These are phyloP conservation scores for Limnephilus rhombicus DNA, from an alignment of 2,888 invertebrate genomes.

Conservation along the genomic window DNA sequence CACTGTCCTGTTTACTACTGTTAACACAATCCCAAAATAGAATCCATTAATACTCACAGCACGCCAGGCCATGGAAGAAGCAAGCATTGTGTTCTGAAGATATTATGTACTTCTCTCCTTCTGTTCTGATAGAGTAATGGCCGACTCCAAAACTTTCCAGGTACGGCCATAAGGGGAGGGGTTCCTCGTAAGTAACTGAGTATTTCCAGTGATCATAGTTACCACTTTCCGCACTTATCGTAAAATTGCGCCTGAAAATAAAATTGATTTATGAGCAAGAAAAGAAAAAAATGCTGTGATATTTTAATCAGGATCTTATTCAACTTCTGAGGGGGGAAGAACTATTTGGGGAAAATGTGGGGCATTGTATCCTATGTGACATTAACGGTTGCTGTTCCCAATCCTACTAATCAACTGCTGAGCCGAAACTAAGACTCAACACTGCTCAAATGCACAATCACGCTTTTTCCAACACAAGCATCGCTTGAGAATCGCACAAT, in stretches of 20 bases:
- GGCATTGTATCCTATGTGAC: no score
- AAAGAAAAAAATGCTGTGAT: not conserved
- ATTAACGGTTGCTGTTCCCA: no score
- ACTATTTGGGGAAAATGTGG: no score
- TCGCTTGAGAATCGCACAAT: no score
- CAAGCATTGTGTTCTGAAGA: slow-evolving; percentile 82
- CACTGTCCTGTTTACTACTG: not conserved
- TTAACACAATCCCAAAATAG: not conserved
- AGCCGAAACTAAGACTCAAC: no score
- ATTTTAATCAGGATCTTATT: no score
- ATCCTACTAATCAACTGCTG: no score
- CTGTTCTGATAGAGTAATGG: slow-evolving; percentile 77
- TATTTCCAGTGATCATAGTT: slow-evolving; percentile 85
- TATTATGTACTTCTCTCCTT: slow-evolving; percentile 76
- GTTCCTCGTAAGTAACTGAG: slow-evolving; percentile 81
- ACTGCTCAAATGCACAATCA: no score
- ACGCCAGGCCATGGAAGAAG: slow-evolving; percentile 77
- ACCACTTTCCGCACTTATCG: slow-evolving; percentile 81
- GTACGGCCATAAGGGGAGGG: slow-evolving; percentile 81
- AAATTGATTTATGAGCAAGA: not conserved
- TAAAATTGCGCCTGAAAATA: slow-evolving; percentile 53
- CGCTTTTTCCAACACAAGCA: no score
- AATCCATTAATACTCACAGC: slow-evolving; percentile 77
- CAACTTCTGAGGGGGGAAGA: no score
- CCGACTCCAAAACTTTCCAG: slow-evolving; percentile 79